phyloP scores from a whole-genome alignment of 2,113 vertebrate genomes.

The Psettodes erumei region DNA sequence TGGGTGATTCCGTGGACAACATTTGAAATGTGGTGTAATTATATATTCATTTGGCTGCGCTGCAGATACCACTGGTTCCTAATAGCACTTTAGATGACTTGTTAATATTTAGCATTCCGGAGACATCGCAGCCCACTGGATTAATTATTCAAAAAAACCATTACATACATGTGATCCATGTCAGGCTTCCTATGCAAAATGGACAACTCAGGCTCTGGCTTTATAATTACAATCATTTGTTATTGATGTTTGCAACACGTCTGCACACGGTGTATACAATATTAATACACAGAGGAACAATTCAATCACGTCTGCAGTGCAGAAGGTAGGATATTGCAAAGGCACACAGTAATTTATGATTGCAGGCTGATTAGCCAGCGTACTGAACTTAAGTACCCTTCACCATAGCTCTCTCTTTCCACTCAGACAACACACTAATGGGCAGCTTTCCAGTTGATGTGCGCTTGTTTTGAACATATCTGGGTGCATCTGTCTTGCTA shows the following conservation, averaged over 20 bases:
- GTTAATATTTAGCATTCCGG: conserved; percentile 76
- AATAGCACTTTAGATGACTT: conserved; percentile 67
- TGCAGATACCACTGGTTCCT: conserved; percentile 43
- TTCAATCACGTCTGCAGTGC: conserved; percentile 32
- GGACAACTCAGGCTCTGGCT: conserved; percentile 17
- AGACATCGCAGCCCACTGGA: conserved; percentile 46
- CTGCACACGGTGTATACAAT: conserved; percentile 30
- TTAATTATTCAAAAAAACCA: conserved; percentile 76
- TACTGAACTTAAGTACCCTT: conserved; percentile 2
- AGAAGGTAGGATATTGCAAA: conserved; percentile 23
- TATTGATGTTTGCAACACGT: conserved; percentile 57
- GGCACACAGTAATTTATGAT: conserved; percentile 22
- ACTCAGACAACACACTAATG: not conserved
- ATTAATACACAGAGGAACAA: conserved; percentile 47
- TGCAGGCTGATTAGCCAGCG: conserved; percentile 15
- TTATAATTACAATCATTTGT: conserved; percentile 68
- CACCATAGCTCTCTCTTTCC: not conserved
- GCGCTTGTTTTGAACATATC: conserved; percentile 42
- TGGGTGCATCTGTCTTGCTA: conserved; percentile 47
- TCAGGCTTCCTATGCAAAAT: conserved; percentile 42
- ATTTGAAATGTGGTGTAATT: conserved; percentile 60
- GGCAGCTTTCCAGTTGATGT: conserved; percentile 40
- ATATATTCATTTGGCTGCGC: conserved; percentile 48
- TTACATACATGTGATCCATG: conserved; percentile 67
- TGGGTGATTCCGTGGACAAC: conserved; percentile 47